Evolutionary conservation across 2,113 vertebrate species (phyloP).

Genomic region (Brienomyrus longianalis): DNA sequence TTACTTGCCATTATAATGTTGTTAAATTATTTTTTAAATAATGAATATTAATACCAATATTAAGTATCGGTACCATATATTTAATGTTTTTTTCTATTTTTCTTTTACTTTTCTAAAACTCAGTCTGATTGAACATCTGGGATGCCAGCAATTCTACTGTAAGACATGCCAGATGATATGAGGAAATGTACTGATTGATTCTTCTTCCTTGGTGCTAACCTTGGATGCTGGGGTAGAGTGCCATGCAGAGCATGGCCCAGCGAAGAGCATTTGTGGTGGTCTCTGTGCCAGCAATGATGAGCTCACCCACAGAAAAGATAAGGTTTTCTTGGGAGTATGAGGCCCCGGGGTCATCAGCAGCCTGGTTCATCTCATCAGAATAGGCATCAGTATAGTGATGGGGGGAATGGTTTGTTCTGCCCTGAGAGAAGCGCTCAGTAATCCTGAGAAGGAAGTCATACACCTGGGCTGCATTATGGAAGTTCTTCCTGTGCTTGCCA

Average conservation of each 20-base stretch:
- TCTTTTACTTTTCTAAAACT: too few species aligned
- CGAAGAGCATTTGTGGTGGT: constrained; percentile 91
- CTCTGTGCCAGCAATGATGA: constrained; percentile 96
- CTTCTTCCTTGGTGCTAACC: constrained; percentile 56
- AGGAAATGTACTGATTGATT: neutral
- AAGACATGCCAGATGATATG: neutral
- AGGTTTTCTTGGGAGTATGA: constrained; percentile 86
- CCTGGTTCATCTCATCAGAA: constrained; percentile 83
- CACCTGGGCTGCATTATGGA: constrained; percentile 40
- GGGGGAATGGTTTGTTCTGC: constrained; percentile 71
- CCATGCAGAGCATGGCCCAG: constrained; percentile 93
- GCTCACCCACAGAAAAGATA: constrained; percentile 91
- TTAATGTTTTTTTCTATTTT: too few species aligned
- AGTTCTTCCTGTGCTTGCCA: constrained; percentile 87
- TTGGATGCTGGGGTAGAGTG: constrained; percentile 92
- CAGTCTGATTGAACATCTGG: too few species aligned
- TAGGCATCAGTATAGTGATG: constrained; percentile 89
- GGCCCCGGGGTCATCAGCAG: constrained; percentile 60
- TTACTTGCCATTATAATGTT: too few species aligned
- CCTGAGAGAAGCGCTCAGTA: constrained; percentile 69
- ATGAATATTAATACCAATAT: too few species aligned
- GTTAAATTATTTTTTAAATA: too few species aligned
- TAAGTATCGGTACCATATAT: too few species aligned
- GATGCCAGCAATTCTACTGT: neutral
- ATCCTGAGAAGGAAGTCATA: constrained; percentile 70